phyloP scores from a whole-genome alignment of 2,888 invertebrate genomes.

The Sphaeridia pumilis region DNA sequence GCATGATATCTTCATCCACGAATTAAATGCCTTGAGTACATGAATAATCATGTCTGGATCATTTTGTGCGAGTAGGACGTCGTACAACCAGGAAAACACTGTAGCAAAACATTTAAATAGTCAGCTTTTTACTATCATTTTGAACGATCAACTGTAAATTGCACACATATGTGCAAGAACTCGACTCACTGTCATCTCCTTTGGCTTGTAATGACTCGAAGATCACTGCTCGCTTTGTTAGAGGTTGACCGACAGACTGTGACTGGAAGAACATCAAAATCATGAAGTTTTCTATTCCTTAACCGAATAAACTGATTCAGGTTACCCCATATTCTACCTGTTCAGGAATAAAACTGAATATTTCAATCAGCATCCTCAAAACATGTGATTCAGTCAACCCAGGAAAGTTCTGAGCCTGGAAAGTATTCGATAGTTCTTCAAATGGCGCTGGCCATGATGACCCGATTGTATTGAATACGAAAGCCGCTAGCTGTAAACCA shows the following conservation, averaged over 20 bases:
- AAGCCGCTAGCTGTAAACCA: constrained; percentile 27
- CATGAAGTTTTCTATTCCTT: background rate
- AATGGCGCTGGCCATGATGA: constrained; percentile 29
- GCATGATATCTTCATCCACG: constrained; percentile 33
- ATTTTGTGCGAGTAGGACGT: constrained; percentile 25
- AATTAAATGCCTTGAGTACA: constrained; percentile 28
- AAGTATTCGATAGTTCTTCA: constrained; percentile 28
- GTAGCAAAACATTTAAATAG: no score
- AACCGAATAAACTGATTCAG: background rate
- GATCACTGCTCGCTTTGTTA: constrained; percentile 22
- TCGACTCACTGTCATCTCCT: constrained; percentile 32
- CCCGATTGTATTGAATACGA: constrained; percentile 33
- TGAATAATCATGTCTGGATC: constrained; percentile 27
- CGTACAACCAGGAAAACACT: constrained; percentile 34
- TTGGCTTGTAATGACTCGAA: constrained; percentile 28
- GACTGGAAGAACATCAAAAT: constrained; percentile 12
- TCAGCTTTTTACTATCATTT: no score
- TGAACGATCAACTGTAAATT: no score
- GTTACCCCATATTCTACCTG: constrained; percentile 15
- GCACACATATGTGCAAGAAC: no score
- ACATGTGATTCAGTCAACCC: constrained; percentile 30
- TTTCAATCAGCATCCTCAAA: constrained; percentile 28
- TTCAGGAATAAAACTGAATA: constrained; percentile 33
- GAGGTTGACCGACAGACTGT: constrained; percentile 29
- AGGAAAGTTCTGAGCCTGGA: constrained; percentile 33